Percentiles rank a stretch among this genome's conserved stretches.
Conservation (phyloP, 23 tunicate genomes). For the Clavelina lepadiformis region DNA sequence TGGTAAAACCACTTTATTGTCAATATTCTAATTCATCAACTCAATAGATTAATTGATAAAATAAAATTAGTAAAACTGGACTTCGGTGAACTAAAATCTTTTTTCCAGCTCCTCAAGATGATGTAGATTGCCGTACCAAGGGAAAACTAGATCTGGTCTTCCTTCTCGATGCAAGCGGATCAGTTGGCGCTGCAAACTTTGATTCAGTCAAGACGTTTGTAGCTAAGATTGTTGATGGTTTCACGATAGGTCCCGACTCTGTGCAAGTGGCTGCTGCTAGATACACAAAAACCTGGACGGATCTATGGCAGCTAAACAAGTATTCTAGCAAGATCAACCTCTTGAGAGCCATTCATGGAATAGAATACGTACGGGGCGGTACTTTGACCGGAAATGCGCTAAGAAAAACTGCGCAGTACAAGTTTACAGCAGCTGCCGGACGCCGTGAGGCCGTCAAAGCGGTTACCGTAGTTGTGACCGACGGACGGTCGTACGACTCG, state of each 20-base stretch:
- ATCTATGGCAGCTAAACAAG: slow-evolving; percentile 27
- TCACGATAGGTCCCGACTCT: slow-evolving; percentile 36
- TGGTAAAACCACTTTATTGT: too few species aligned
- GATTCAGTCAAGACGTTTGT: slow-evolving; percentile 19
- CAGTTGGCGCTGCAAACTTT: slow-evolving; percentile 34
- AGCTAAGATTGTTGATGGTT: slow-evolving; percentile 16
- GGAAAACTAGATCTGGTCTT: slow-evolving; percentile 37
- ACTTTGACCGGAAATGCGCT: slow-evolving; percentile 39
- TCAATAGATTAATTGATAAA: too few species aligned
- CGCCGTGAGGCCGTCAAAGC: slow-evolving; percentile 26
- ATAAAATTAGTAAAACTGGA: too few species aligned
- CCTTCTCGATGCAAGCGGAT: slow-evolving; percentile 50
- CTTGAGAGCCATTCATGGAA: slow-evolving; percentile 1
- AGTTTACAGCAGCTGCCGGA: slow-evolving; percentile 14
- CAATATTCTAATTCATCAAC: too few species aligned
- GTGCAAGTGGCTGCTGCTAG: slow-evolving; percentile 37
- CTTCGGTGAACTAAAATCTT: too few species aligned
- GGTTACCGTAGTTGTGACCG: slow-evolving; percentile 44
- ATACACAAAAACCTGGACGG: slow-evolving; percentile 21
- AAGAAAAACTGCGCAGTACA: slow-evolving; percentile 5
- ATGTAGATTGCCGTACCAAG: slow-evolving; percentile 32
- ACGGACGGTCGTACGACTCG: slow-evolving; percentile 39
- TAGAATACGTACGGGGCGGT: slow-evolving; percentile 32
- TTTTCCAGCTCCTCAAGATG: slow-evolving; percentile 7
- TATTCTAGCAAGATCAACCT: slow-evolving; percentile 6